Evolutionary conservation across 2,113 vertebrate genomes (phyloP).

Genomic region (Siphamia tubifer): DNA sequence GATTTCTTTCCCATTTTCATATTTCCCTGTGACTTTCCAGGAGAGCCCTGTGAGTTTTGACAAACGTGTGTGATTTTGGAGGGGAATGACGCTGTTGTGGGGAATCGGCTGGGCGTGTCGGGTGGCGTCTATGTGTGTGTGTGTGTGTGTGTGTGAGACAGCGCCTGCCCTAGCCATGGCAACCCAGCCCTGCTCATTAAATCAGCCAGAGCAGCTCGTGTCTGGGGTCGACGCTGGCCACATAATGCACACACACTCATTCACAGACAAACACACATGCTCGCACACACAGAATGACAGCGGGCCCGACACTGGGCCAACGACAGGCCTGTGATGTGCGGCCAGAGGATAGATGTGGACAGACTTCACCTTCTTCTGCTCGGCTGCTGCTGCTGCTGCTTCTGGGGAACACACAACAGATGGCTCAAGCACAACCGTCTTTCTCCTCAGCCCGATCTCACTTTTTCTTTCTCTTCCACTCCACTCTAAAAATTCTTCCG

Average conservation of each 20-base stretch:
- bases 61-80: slow-evolving; percentile 45
- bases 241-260: slow-evolving; percentile 28
- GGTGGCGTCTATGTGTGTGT: neutral
- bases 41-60: slow-evolving; percentile 53
- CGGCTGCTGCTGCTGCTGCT: slow-evolving; percentile 37
- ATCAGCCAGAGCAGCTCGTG: slow-evolving; percentile 63
- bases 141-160: slow-evolving; percentile 7
- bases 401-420: slow-evolving; percentile 66
- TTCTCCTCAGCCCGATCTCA: slow-evolving; percentile 49
- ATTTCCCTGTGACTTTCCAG: slow-evolving; percentile 33
- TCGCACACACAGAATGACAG: slow-evolving; percentile 45
- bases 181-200: slow-evolving; percentile 75
- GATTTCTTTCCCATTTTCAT: slow-evolving; percentile 24
- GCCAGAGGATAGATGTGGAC: slow-evolving; percentile 74
- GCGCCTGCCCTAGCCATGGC: slow-evolving; percentile 47
- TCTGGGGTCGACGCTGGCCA: slow-evolving; percentile 50
- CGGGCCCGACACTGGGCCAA: slow-evolving; percentile 61
- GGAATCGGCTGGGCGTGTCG: slow-evolving; percentile 24
- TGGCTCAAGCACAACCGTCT: slow-evolving; percentile 68
- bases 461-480: neutral
- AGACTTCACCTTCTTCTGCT: slow-evolving; percentile 79
- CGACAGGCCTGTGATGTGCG: slow-evolving; percentile 73
- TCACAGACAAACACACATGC: neutral
- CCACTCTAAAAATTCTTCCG: neutral
- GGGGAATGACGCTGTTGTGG: neutral